These are phyloP conservation scores for Stichodactyla helianthus DNA, from an alignment of 64 coral and sea anemone genomes.

Conservation along the genomic window DNA sequence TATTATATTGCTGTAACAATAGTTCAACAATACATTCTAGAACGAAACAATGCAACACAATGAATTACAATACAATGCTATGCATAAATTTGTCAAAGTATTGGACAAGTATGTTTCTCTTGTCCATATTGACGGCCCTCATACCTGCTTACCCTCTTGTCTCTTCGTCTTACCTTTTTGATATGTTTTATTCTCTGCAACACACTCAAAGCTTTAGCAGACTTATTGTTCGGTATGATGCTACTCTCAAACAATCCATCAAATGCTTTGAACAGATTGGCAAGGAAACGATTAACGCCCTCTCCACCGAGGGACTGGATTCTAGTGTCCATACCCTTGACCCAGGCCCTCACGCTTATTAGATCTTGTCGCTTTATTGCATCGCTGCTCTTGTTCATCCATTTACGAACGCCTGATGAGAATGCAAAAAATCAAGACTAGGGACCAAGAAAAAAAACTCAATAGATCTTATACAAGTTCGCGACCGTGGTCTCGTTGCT, in stretches of 20 bases:
- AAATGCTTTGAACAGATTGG: constrained; percentile 92
- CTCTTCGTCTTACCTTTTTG: constrained; percentile 38
- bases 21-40: no score
- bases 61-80: no score
- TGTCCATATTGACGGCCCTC: neutral
- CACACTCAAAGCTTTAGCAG: constrained; percentile 64
- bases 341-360: constrained; percentile 85
- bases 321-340: constrained; percentile 86
- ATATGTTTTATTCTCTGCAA: constrained; percentile 81
- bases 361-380: constrained; percentile 71
- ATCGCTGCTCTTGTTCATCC: constrained; percentile 64
- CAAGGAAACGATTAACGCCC: constrained; percentile 83
- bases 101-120: no score
- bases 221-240: constrained; percentile 44
- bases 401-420: constrained; percentile 76
- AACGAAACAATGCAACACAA: no score
- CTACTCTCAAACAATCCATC: constrained; percentile 84
- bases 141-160: no score
- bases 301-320: constrained; percentile 89
- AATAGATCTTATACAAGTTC: no score
- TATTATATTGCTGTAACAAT: no score
- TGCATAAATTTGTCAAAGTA: no score
- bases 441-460: neutral
- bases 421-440: neutral
- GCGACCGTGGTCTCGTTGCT: no score